Evolutionary conservation across 2,113 vertebrate genomes (phyloP).

Genomic region (Tetrao urogallus): DNA sequence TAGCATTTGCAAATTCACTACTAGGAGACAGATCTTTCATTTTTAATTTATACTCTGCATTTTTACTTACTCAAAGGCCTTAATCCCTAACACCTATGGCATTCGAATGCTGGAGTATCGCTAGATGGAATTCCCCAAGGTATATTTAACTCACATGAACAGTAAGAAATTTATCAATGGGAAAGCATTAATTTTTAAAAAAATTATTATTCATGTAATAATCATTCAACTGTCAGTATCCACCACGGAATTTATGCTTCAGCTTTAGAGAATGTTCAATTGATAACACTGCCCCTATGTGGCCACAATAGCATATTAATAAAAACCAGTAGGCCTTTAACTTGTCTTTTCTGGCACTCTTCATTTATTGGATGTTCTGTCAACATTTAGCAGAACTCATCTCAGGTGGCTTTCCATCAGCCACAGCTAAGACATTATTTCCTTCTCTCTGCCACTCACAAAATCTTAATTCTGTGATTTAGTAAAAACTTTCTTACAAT

Average conservation of each 20-base stretch:
- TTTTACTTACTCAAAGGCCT: background rate
- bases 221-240: background rate
- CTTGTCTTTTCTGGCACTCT: background rate
- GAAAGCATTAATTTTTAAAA: background rate
- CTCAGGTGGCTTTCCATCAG: no score
- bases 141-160: background rate
- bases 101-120: background rate
- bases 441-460: background rate
- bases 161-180: background rate
- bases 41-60: background rate
- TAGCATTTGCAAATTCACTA: background rate
- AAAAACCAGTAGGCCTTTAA: fast-evolving
- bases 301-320: background rate
- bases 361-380: background rate
- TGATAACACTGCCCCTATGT: conserved; percentile 47
- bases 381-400: background rate
- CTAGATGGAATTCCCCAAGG: background rate
- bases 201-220: background rate
- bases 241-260: fast-evolving
- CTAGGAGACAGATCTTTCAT: background rate
- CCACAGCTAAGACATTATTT: no score
- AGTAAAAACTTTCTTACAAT: background rate
- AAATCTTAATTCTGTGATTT: background rate
- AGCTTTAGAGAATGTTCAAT: background rate
- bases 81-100: background rate